Evolutionary conservation across 2,113 vertebrate species (phyloP), one percentile per base, ranked within the genome.

Genomic region (Rhizomys pruinosus): DNA sequence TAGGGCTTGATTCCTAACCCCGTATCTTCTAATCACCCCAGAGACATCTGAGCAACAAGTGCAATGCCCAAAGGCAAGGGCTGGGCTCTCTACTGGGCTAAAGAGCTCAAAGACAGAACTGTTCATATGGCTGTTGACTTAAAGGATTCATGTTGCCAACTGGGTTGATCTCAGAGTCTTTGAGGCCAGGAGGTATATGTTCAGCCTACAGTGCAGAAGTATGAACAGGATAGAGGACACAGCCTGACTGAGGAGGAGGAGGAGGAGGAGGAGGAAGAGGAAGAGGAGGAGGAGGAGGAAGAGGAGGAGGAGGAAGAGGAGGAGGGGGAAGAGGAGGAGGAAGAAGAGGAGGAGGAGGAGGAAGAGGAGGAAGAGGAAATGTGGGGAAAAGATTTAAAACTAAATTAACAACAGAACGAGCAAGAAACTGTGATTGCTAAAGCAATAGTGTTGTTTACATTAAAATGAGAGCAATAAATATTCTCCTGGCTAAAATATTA

Each of bases 171-270:
- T 93, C 77, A 25, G 34, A n/a, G n/a, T 12, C 3, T 27, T 12
- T 11, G 57, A 57, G n/a, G n/a, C n/a, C 7, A 23, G 52, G 71
- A 9, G 3, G n/a, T 9, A 3, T 19, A 2, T 0, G 1, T 37
- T 74, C n/a, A 72, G 59, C 55, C 74, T n/a, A 37, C 47, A 44
- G 32, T 39, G 39, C 37, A 61, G n/a, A 6, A 59, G 57, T 4
- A 59, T 66, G 29, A 34, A 1, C 1, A n/a, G 29, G 32, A 37
- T 42, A 16, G 25, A 0, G 29, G 15, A 0, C 63, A 27, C 2
- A 8, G 32, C 16, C 69, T 19, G 7, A 2, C 72, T 22, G 6
- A 12, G 5, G 2, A 29, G 2, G 10, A 55, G 7, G n/a, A n/a
- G n/a, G n/a, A n/a, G n/a, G n/a, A n/a, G n/a, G n/a, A n/a, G n/a